Base-by-base conservation (phyloP, 2,113 vertebrate species). In the Ranitomeya imitator region DNA sequence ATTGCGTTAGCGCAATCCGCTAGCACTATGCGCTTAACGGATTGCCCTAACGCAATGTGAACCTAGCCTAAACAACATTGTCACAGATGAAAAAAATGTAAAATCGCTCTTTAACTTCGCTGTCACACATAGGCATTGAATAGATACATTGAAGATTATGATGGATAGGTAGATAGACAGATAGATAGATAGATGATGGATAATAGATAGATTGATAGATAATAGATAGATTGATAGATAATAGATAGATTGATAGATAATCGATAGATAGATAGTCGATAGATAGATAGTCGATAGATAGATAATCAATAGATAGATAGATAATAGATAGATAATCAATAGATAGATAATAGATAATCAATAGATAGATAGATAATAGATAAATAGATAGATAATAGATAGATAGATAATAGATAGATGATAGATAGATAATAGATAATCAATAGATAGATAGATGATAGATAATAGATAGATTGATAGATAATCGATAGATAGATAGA, bases 311-410 rank as follows among this genome's bases (percentile, higher is more conserved):
- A n/a, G 69, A 71, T 71, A 71, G 69, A 71, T 71, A 71, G 23
- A 71, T 71, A 71, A 4, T 0, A 71, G 23, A 71, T 71, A 37
- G 69, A 71, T 71, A 37, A 71, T 71, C 15, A 23, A 37, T 71
- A n/a, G 63, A 65, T 65, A n/a, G 63, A n/a, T 65, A n/a, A 65
- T 65, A 65, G 63, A 65, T 65, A 65, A n/a, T n/a, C n/a, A n/a
- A 71, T 71, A 37, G 69, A 71, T 71, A 37, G 23, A 71, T 71
- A 37, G 69, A 69, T 69, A 69, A 71, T 71, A 37, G 69, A 71
- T 71, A 37, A 23, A 37, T 71, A n/a, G 63, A 65, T 65, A n/a
- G 63, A n/a, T 65, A n/a, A 65, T 65, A 65, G 63, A 65, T 65
- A 65, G 63, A 65, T 65, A 65, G 63, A 65, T 65, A 65, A 65